These are phyloP conservation scores for Macropis europaea DNA, from an alignment of 2,888 invertebrate genomes.

Conservation along the genomic window DNA sequence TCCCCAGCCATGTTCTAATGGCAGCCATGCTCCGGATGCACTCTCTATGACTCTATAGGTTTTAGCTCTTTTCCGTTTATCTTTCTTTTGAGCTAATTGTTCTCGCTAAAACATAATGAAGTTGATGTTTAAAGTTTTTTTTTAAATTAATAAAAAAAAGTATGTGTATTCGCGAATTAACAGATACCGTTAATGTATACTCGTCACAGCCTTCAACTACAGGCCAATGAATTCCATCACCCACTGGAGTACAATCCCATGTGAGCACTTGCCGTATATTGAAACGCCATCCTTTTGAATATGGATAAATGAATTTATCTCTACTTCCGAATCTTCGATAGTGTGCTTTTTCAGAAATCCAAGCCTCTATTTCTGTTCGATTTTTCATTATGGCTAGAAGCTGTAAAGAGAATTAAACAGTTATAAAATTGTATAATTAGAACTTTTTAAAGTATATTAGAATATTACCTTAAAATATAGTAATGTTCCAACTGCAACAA, in stretches of 20 bases:
- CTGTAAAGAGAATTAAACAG: constrained; percentile 17
- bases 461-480: constrained; percentile 89
- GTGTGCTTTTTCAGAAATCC: constrained; percentile 96
- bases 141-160: constrained; percentile 2
- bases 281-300: constrained; percentile 87
- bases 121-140: not conserved
- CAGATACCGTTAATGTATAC: constrained; percentile 91
- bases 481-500: constrained; percentile 94
- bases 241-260: constrained; percentile 83
- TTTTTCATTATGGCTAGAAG: constrained; percentile 82
- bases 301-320: constrained; percentile 89
- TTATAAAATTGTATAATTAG: not conserved
- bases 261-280: constrained; percentile 86
- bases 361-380: constrained; percentile 97
- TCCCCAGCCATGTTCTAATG: constrained; percentile 85
- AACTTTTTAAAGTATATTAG: not conserved
- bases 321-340: constrained; percentile 83
- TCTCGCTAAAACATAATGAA: constrained; percentile 84
- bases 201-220: constrained; percentile 90
- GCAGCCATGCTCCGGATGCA: constrained; percentile 90
- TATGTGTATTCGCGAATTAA: not conserved
- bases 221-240: constrained; percentile 89
- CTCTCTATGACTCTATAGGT: constrained; percentile 84
- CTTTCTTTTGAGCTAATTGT: constrained; percentile 92
- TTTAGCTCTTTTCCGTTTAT: constrained; percentile 89